Evolutionary conservation across 2,797 vertebrate genomes (phyloP), one percentile per base, ranked within the genome.

Genomic region (Alcedo quadribrachys): DNA sequence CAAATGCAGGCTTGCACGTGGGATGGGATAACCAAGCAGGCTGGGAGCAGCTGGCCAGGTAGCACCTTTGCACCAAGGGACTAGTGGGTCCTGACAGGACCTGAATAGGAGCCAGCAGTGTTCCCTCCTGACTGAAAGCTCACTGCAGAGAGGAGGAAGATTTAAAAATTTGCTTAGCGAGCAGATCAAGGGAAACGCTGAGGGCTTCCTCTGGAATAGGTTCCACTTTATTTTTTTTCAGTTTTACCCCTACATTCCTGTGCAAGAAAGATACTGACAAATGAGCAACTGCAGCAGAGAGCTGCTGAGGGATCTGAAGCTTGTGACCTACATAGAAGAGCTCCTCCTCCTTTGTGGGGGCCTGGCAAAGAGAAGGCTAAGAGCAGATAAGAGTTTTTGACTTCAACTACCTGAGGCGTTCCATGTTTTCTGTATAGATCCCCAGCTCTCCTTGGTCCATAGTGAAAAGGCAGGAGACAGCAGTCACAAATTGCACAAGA

Each of bases 1-100:
- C 17, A 15, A 42, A 13, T 21, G 8, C 15, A 30, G 25, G 28
- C 35, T 13, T 33, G 50, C 33, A 9, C 8, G 0, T 1, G 9
- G 68, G 43, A 7, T 58, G 83, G 43, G 28, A 35, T 14, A 42
- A 37, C 21, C 32, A 33, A 42, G 37, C 32, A 6, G 50, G 6
- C 22, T 45, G 68, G 45, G 55, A 89, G 48, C 53, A 22, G 20
- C 58, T 71, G 66, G 61, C 16, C 22, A 45, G 60, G 55, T 51
- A 27, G 30, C 18, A 73, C 18, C 51, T 73, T 42, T 86, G 70
- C 62, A 89, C 66, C 37, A 69, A 24, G 67, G 15, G 37, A 28
- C 33, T 60, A 17, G 20, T 0, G 2, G 15, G 58, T 70, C 30
- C 90, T 53, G 35, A 43, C 40, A 37, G 74, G 21, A 61, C 10